Evolutionary conservation across 2,113 vertebrate species (phyloP).

Genomic region (Amphiprion ocellaris): DNA sequence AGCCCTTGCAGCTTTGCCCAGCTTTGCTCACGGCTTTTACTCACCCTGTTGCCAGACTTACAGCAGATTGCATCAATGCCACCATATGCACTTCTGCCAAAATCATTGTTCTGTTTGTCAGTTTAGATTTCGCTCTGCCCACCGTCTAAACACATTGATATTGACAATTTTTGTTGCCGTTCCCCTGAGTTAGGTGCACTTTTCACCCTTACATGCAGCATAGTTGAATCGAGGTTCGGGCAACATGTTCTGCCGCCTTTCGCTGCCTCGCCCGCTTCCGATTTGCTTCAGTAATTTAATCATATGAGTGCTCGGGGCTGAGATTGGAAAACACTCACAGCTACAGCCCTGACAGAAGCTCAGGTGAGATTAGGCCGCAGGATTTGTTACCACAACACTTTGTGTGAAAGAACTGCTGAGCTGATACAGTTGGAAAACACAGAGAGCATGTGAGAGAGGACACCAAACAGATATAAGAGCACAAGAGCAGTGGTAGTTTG

Average conservation of each 20-base stretch:
- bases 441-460: slow-evolving; percentile 19
- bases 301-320: slow-evolving; percentile 40
- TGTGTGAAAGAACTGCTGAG: slow-evolving; percentile 32
- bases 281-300: slow-evolving; percentile 64
- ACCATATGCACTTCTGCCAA: slow-evolving; percentile 38
- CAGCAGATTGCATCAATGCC: slow-evolving; percentile 74
- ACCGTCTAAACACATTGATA: slow-evolving; percentile 28
- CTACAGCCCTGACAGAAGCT: slow-evolving; percentile 33
- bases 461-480: neutral
- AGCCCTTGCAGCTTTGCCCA: slow-evolving; percentile 25
- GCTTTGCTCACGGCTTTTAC: slow-evolving; percentile 41
- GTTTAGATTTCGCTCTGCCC: slow-evolving; percentile 34
- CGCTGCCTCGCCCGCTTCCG: neutral
- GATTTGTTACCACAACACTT: slow-evolving; percentile 45
- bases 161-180: slow-evolving; percentile 22
- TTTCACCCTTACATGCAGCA: neutral
- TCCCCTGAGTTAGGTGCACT: slow-evolving; percentile 1
- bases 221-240: neutral
- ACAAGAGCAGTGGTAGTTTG: neutral
- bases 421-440: slow-evolving; percentile 44
- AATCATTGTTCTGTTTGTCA: slow-evolving; percentile 55
- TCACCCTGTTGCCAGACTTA: slow-evolving; percentile 55
- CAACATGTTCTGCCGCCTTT: neutral
- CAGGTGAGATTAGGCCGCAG: slow-evolving; percentile 46
- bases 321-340: slow-evolving; percentile 54